phyloP scores from a whole-genome alignment of 1,140 invertebrate species.

The Armadillidium nasatum region DNA sequence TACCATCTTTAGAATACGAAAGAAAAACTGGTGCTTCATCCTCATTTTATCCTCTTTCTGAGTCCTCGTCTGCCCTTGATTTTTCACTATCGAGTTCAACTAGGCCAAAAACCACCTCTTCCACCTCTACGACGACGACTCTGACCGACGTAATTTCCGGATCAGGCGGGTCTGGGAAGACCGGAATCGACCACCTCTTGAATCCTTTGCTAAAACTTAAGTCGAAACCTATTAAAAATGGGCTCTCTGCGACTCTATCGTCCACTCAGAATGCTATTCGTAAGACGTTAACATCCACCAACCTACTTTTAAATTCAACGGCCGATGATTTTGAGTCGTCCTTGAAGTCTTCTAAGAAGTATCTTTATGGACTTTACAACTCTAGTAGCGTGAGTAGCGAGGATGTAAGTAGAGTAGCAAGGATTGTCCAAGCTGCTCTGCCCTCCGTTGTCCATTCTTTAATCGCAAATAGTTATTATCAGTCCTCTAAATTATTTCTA shows the following conservation, averaged over 20 bases:
- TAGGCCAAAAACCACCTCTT: conserved; percentile 17
- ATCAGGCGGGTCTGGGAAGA: not conserved
- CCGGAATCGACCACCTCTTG: not conserved
- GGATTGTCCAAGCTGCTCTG: conserved; percentile 24
- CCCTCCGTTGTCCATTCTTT: not conserved
- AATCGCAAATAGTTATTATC: conserved; percentile 1
- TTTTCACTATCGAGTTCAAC: not conserved
- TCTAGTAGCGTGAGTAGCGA: conserved; percentile 44
- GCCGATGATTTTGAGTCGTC: not conserved
- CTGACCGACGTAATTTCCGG: not conserved
- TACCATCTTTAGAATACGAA: too few species aligned
- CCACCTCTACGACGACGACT: conserved; percentile 8
- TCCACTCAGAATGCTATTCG: not conserved
- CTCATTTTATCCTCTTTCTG: conserved; percentile 3
- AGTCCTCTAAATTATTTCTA: too few species aligned
- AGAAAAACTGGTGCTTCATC: not conserved
- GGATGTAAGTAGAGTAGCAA: conserved; percentile 30
- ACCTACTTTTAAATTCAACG: not conserved
- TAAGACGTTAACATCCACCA: not conserved
- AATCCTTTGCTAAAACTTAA: conserved; percentile 10
- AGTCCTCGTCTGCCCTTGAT: conserved; percentile 18
- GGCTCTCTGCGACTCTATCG: not conserved
- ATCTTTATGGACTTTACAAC: conserved; percentile 29
- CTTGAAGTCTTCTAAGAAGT: not conserved
- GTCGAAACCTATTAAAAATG: conserved; percentile 17